Evolutionary conservation across 2,113 vertebrate genomes (phyloP).

Genomic region (Halichoerus grypus): DNA sequence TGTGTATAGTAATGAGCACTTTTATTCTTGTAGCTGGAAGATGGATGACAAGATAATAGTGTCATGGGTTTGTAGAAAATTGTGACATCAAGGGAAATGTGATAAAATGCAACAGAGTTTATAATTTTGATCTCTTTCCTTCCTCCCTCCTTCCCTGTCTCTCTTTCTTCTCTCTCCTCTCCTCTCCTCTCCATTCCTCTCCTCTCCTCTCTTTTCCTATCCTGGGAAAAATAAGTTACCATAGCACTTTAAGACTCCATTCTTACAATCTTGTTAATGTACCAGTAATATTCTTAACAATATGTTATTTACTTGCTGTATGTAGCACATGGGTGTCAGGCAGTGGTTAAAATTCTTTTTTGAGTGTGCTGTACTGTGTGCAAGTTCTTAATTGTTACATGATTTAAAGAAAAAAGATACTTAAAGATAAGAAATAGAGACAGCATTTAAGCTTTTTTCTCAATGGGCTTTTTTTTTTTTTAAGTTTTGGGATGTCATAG

Average conservation of each 20-base stretch:
- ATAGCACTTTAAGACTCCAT: not conserved
- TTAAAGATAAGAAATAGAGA: constrained; percentile 13
- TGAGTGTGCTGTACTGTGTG: not conserved
- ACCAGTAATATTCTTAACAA: not conserved
- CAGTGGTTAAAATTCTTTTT: constrained; percentile 19
- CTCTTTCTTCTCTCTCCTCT: not conserved
- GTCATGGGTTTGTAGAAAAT: constrained; percentile 58
- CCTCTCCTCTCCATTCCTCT: not conserved
- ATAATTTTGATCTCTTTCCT: not conserved
- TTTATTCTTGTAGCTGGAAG: constrained; percentile 23
- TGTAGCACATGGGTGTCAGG: constrained; percentile 4
- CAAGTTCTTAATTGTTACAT: not conserved
- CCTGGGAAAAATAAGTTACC: constrained; percentile 17
- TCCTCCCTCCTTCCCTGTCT: not conserved
- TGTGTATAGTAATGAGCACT: constrained; percentile 2
- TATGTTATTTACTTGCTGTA: not conserved
- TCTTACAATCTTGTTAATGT: not conserved
- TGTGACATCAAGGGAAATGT: not conserved
- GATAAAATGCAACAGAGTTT: constrained; percentile 1
- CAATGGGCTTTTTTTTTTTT: not conserved
- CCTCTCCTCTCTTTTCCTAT: not conserved
- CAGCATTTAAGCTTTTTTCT: not conserved
- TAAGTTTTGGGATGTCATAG: not conserved
- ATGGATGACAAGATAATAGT: constrained; percentile 41
- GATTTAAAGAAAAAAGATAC: not conserved